A percentile compares a stretch with the other conserved stretches of the same genome.
Evolutionary conservation across 2,888 invertebrate genomes (phyloP).

Genomic region (Microchrysa polita): DNA sequence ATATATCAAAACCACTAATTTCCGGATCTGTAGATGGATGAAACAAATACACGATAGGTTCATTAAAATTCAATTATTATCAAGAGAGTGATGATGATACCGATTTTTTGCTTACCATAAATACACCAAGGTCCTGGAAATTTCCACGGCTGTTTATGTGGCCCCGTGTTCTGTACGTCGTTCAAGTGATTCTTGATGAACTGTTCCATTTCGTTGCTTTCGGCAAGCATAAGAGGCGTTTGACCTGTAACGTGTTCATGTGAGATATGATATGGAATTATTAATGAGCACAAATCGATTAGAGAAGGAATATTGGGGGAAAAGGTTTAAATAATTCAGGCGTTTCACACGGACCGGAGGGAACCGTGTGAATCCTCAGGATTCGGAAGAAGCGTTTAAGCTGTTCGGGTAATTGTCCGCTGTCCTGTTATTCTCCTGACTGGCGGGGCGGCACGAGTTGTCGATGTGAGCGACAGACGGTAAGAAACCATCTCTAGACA

Average conservation of each 20-base stretch:
- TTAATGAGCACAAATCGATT: neutral
- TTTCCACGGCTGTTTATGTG: conserved; percentile 62
- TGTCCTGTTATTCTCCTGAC: no score
- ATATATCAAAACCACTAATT: conserved; percentile 61
- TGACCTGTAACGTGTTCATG: conserved; percentile 57
- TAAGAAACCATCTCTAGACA: no score
- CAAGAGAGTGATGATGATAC: neutral
- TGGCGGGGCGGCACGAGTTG: no score
- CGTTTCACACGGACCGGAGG: no score
- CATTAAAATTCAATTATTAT: no score
- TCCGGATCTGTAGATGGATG: conserved; percentile 62
- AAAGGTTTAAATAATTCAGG: no score
- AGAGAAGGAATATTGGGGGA: no score
- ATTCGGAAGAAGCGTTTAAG: no score
- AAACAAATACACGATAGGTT: no score
- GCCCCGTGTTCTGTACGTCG: conserved; percentile 60
- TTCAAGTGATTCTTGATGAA: conserved; percentile 60
- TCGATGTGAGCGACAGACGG: no score
- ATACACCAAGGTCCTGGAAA: conserved; percentile 63
- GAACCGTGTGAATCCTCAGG: no score
- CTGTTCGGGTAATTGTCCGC: no score
- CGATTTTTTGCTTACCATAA: conserved; percentile 59
- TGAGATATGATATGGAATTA: neutral
- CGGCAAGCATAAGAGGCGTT: conserved; percentile 63
- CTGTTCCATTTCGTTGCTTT: conserved; percentile 61